Evolutionary conservation across 2,113 vertebrate genomes (phyloP).

Genomic region (western clawed frog (Xenopus tropicalis)): DNA sequence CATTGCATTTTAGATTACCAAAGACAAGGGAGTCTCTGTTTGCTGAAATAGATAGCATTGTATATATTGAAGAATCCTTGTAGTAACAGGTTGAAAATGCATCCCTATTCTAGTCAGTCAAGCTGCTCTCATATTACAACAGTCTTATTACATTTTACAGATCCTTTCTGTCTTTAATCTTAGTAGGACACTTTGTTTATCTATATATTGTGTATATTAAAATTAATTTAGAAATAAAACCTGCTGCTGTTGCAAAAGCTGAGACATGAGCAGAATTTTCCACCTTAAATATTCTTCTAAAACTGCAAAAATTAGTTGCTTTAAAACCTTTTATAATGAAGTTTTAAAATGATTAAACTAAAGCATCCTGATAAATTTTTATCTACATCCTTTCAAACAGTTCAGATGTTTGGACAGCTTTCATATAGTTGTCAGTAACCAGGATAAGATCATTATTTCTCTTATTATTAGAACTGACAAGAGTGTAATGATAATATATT

Average conservation of each 20-base stretch:
- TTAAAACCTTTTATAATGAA: too few relatives aligned
- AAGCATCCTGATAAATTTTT: too few relatives aligned
- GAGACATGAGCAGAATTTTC: slow-evolving; percentile 1
- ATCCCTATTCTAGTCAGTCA: slow-evolving; percentile 20
- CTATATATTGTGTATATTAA: slow-evolving; percentile 31
- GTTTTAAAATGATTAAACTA: too few relatives aligned
- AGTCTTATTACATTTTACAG: slow-evolving; percentile 20
- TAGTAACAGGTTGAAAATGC: slow-evolving; percentile 45
- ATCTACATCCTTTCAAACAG: too few relatives aligned
- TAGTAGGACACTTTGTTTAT: slow-evolving; percentile 10
- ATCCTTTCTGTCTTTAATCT: slow-evolving; percentile 17
- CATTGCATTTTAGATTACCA: slow-evolving; percentile 38
- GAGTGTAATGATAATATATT: too few relatives aligned
- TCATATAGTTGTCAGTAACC: too few relatives aligned
- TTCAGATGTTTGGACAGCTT: too few relatives aligned
- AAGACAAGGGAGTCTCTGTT: slow-evolving; percentile 28
- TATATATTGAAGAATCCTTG: slow-evolving; percentile 40
- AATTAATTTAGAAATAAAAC: not conserved
- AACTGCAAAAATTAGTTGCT: too few relatives aligned
- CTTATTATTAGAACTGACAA: too few relatives aligned
- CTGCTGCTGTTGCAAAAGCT: slow-evolving; percentile 1
- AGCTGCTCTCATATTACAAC: slow-evolving; percentile 25
- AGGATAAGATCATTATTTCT: too few relatives aligned
- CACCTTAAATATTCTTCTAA: too few relatives aligned
- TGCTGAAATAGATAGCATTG: slow-evolving; percentile 41